These are phyloP conservation scores for Stegodyphus mimosarum DNA, from an alignment of 1,140 invertebrate genomes.

Conservation along the genomic window DNA sequence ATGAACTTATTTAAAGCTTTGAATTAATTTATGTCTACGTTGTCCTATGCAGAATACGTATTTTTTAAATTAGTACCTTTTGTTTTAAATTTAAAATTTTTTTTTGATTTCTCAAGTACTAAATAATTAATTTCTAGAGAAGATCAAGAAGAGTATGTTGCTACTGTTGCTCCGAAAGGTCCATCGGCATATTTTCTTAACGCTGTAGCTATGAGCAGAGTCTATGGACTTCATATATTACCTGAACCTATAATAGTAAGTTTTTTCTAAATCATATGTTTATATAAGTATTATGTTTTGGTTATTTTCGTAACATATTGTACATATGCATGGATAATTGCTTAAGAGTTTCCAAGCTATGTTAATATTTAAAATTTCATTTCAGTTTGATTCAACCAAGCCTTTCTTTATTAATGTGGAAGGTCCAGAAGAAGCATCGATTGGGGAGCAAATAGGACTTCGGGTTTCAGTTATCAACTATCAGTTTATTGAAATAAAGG, in stretches of 20 bases:
- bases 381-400: conserved; percentile 70
- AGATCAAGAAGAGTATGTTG: conserved; percentile 66
- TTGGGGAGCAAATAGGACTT: conserved; percentile 75
- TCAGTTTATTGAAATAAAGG: conserved; percentile 67
- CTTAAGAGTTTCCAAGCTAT: too few relatives aligned
- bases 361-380: background rate
- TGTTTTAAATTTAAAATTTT: too few relatives aligned
- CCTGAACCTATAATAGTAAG: conserved; percentile 67
- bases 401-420: conserved; percentile 74
- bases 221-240: conserved; percentile 69
- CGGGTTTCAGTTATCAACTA: conserved; percentile 73
- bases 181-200: conserved; percentile 69
- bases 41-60: too few relatives aligned
- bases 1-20: too few relatives aligned
- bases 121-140: conserved; percentile 8
- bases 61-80: too few relatives aligned
- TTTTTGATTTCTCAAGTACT: background rate
- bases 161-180: conserved; percentile 66
- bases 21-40: too few relatives aligned
- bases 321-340: too few relatives aligned
- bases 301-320: too few relatives aligned
- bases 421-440: conserved; percentile 69
- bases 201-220: conserved; percentile 70
- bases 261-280: conserved; percentile 10
- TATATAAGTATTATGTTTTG: background rate